Percentiles rank a stretch among this genome's conserved stretches.
Conservation (phyloP, 2,113 vertebrate genomes). For the Alaudala cheleensis region DNA sequence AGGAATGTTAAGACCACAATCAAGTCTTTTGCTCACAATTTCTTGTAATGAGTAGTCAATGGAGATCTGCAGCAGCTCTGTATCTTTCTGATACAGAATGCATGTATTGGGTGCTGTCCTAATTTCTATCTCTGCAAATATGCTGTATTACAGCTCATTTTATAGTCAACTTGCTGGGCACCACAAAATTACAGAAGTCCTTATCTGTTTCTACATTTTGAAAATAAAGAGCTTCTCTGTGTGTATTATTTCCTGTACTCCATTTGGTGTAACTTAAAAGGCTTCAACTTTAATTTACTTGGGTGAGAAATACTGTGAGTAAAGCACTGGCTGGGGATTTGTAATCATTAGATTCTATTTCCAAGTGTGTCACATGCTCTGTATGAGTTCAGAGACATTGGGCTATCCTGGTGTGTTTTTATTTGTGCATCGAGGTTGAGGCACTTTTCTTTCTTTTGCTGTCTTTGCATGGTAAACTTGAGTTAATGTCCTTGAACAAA, state of each 20-base stretch:
- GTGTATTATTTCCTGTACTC: background rate
- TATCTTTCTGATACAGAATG: background rate
- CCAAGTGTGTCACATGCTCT: background rate
- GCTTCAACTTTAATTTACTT: background rate
- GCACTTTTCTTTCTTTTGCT: background rate
- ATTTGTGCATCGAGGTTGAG: fast-evolving
- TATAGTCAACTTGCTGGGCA: background rate
- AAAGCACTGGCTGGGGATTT: background rate
- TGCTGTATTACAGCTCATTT: background rate
- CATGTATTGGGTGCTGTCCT: fast-evolving
- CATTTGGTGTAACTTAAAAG: background rate
- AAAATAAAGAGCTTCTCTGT: background rate
- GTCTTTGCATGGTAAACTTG: background rate
- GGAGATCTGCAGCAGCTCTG: background rate
- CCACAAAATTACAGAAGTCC: background rate
- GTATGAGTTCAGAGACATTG: background rate
- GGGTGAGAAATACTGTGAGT: background rate
- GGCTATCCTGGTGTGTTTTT: background rate
- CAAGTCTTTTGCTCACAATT: background rate
- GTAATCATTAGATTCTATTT: background rate
- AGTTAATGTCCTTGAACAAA: background rate
- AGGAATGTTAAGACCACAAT: background rate
- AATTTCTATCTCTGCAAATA: background rate
- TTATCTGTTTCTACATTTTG: background rate
- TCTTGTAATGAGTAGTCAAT: background rate